These are phyloP conservation scores for Palaemon carinicauda DNA, from an alignment of 1,140 invertebrate species.

Conservation along the genomic window DNA sequence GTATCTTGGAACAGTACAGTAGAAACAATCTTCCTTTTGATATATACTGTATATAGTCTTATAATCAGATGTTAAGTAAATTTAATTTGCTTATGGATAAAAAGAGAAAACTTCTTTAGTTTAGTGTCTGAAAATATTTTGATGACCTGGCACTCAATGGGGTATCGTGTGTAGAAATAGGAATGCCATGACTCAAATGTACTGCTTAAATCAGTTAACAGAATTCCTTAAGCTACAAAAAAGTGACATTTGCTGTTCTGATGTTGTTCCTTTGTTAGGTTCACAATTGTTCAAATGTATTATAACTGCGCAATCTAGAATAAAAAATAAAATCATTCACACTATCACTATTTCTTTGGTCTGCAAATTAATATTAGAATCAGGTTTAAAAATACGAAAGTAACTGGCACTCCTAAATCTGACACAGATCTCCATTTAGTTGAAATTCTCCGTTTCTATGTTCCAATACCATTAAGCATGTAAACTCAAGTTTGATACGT, in stretches of 20 bases:
- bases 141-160: background rate
- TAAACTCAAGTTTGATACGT: background rate
- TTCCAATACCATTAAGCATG: background rate
- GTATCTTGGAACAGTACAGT: no score
- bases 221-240: background rate
- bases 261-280: background rate
- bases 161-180: background rate
- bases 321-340: background rate
- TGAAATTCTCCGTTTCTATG: background rate
- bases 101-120: background rate
- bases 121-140: background rate
- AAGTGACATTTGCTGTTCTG: background rate
- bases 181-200: constrained; percentile 1
- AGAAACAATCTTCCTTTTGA: no score
- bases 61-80: background rate
- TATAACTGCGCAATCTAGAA: background rate
- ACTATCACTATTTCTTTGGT: constrained; percentile 35
- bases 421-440: background rate
- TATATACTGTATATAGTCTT: background rate
- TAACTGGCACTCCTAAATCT: background rate
- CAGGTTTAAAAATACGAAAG: background rate
- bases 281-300: background rate
- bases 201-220: background rate
- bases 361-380: background rate
- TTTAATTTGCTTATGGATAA: background rate